Evolutionary conservation across 2,888 invertebrate genomes (phyloP).

Genomic region (Hybos culiciformis): DNA sequence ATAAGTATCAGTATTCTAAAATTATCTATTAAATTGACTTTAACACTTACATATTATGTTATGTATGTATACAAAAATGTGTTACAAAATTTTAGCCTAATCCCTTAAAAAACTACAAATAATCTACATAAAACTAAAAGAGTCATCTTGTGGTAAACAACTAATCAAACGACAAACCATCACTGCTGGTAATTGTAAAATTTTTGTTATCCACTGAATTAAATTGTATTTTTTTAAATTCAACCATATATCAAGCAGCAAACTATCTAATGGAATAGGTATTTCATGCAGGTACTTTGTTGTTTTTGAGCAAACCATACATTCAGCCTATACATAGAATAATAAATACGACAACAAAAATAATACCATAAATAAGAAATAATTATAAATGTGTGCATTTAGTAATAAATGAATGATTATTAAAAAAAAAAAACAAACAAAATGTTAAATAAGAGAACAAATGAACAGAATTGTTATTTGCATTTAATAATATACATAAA

Average conservation of each 20-base stretch:
- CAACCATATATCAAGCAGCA: constrained; percentile 29
- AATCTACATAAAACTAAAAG: constrained; percentile 19
- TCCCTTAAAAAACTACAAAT: not conserved
- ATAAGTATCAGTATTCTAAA: too few relatives aligned
- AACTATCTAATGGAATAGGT: constrained; percentile 28
- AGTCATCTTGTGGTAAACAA: constrained; percentile 26
- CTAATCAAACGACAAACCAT: constrained; percentile 29
- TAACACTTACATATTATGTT: constrained; percentile 1
- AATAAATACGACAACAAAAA: too few relatives aligned
- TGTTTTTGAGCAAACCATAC: constrained; percentile 29
- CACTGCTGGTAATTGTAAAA: constrained; percentile 31
- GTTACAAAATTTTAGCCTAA: too few relatives aligned
- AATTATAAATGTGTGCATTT: too few relatives aligned
- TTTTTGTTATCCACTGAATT: constrained; percentile 29
- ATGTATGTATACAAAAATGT: too few relatives aligned
- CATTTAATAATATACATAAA: too few relatives aligned
- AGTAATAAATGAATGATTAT: too few relatives aligned
- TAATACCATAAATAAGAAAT: too few relatives aligned
- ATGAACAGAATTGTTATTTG: too few relatives aligned
- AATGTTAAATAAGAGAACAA: too few relatives aligned
- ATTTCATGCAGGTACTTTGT: constrained; percentile 31
- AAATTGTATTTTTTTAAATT: constrained; percentile 25
- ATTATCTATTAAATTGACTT: too few relatives aligned
- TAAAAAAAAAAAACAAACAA: too few relatives aligned
- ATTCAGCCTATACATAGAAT: constrained; percentile 25